These are phyloP conservation scores for Pristionchus pacificus DNA, from an alignment of 1,140 invertebrate genomes.

Conservation along the genomic window DNA sequence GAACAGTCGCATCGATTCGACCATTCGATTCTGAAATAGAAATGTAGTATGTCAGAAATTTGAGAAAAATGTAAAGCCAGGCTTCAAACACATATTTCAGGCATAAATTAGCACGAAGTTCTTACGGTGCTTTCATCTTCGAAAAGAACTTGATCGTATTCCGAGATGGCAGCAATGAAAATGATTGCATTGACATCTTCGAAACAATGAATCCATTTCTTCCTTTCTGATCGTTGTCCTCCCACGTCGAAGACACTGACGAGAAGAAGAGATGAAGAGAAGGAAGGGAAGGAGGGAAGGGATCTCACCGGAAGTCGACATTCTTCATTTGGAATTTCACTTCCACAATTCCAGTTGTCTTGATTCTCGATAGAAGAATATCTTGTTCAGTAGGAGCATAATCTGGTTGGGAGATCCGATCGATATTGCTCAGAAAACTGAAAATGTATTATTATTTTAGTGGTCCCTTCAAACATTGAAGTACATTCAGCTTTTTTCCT, in stretches of 20 bases:
- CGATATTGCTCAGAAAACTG: constrained; percentile 73
- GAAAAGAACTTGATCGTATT: constrained; percentile 56
- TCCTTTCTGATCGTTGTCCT: constrained; percentile 62
- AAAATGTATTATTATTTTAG: constrained; percentile 83
- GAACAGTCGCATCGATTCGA: constrained; percentile 61
- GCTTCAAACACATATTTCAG: too few species aligned
- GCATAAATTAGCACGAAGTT: constrained; percentile 3
- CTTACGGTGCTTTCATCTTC: constrained; percentile 56
- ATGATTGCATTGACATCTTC: constrained; percentile 60
- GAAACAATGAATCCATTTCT: constrained; percentile 64
- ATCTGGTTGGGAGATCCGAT: constrained; percentile 81
- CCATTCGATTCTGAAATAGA: constrained; percentile 59
- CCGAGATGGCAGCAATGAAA: constrained; percentile 58
- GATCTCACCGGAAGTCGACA: constrained; percentile 49
- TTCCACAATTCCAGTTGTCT: constrained; percentile 88
- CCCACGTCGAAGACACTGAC: constrained; percentile 61
- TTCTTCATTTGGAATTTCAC: constrained; percentile 72
- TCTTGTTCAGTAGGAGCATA: constrained; percentile 95
- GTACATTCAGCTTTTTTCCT: constrained; percentile 83
- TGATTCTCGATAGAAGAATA: constrained; percentile 90
- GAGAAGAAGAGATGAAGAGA: constrained; percentile 8
- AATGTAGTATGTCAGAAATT: neutral
- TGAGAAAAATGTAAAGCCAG: too few species aligned
- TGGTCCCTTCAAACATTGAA: constrained; percentile 82
- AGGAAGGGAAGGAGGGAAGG: neutral